These are phyloP conservation scores for Hippotragus niger DNA, from an alignment of 2,113 vertebrate genomes.

Conservation along the genomic window DNA sequence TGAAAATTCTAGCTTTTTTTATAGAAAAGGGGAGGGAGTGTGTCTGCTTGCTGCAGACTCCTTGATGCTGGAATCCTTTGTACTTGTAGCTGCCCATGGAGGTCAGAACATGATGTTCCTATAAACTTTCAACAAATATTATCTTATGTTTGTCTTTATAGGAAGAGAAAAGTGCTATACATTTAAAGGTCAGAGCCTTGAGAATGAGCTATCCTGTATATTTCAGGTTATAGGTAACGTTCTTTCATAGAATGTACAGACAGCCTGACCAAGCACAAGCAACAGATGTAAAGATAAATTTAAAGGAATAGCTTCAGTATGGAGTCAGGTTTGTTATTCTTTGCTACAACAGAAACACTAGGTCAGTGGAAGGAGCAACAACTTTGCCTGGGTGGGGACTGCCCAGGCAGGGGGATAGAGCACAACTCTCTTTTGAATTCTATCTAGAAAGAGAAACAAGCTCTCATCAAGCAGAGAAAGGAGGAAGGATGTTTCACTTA, in stretches of 20 bases:
- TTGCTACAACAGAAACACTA: not conserved
- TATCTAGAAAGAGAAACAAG: not conserved
- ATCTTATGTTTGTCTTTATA: not conserved
- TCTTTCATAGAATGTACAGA: not conserved
- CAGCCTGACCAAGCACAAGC: not conserved
- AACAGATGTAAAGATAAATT: not conserved
- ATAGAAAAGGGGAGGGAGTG: not conserved
- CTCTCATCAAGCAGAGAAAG: not conserved
- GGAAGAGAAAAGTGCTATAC: not conserved
- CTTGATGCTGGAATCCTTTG: not conserved
- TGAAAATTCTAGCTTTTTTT: not conserved
- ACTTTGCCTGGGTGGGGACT: fast-evolving
- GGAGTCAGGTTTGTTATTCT: not conserved
- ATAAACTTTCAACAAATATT: not conserved
- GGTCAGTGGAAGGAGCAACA: not conserved
- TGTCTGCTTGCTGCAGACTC: not conserved
- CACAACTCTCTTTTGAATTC: not conserved
- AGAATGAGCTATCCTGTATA: not conserved
- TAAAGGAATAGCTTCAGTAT: not conserved
- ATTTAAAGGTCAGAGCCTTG: not conserved
- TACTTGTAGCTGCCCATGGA: not conserved
- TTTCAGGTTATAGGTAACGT: not conserved
- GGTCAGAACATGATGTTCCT: not conserved
- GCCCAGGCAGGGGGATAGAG: not conserved
- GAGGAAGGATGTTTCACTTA: not conserved